Evolutionary conservation across 2,797 vertebrate species (phyloP).

Genomic region (Danio aesculapii): DNA sequence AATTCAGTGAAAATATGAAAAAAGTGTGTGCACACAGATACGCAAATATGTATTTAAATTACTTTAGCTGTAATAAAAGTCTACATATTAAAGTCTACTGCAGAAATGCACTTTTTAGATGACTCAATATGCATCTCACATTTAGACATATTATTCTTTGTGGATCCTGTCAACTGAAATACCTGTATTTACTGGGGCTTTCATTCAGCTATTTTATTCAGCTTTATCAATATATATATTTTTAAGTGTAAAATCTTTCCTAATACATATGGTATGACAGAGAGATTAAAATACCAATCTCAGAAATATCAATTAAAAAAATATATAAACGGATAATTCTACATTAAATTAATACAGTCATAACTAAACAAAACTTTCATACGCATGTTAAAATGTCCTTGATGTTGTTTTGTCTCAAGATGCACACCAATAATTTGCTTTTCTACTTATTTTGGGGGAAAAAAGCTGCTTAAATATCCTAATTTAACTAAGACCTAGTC

Average conservation of each 20-base stretch:
- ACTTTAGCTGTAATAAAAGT: neutral
- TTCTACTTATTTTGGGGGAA: too few species aligned
- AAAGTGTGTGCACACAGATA: neutral
- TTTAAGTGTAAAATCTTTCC: neutral
- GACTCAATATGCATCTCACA: too few species aligned
- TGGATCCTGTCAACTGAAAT: neutral
- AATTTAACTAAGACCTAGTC: too few species aligned
- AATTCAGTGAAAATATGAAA: neutral
- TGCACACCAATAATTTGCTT: too few species aligned
- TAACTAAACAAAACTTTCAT: too few species aligned
- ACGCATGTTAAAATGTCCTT: too few species aligned
- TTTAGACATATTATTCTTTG: neutral
- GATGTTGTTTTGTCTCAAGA: too few species aligned
- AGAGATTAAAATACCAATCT: neutral
- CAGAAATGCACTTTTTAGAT: neutral
- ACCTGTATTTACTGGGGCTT: neutral
- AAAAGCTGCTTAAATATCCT: too few species aligned
- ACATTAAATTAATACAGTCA: too few species aligned
- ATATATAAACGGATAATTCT: too few species aligned
- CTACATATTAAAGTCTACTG: neutral
- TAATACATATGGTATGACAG: neutral
- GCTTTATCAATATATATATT: neutral
- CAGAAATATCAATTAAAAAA: too few species aligned
- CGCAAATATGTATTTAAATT: neutral
- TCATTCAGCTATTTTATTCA: neutral